Percentiles rank a stretch among this genome's conserved stretches.
Evolutionary conservation across 2,888 invertebrate species (phyloP).

Genomic region (Dicroscelio sp.): DNA sequence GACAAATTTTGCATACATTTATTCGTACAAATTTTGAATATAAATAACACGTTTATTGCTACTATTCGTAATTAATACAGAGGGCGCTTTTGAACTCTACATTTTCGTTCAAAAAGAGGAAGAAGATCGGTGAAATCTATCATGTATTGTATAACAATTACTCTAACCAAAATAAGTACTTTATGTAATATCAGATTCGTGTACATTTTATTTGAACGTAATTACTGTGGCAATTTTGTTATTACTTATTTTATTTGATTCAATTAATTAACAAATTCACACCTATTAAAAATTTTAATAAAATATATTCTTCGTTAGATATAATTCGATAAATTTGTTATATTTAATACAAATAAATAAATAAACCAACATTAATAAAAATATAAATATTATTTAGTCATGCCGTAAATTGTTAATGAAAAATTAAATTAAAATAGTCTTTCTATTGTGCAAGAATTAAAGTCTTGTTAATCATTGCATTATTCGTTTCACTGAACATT

Average conservation of each 20-base stretch:
- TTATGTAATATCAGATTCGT: too few relatives aligned
- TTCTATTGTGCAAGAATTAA: conserved; percentile 31
- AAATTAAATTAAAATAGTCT: neutral
- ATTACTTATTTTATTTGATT: too few relatives aligned
- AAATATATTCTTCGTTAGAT: too few relatives aligned
- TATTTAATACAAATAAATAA: conserved; percentile 62
- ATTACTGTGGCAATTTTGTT: too few relatives aligned
- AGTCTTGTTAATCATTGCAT: conserved; percentile 55
- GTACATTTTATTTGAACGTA: too few relatives aligned
- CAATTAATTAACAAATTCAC: too few relatives aligned
- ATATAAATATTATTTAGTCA: conserved; percentile 32
- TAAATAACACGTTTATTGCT: neutral
- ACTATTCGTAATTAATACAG: conserved; percentile 87
- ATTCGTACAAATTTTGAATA: conserved; percentile 71
- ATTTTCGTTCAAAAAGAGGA: neutral
- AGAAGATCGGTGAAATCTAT: too few relatives aligned
- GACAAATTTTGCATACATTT: conserved; percentile 62
- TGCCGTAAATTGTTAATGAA: conserved; percentile 38
- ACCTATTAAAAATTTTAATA: too few relatives aligned
- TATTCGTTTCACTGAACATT: conserved; percentile 32
- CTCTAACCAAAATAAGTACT: too few relatives aligned
- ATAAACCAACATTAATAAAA: conserved; percentile 39
- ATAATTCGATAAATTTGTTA: neutral
- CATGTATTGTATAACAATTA: too few relatives aligned
- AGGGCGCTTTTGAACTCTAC: conserved; percentile 44